Evolutionary conservation across 2,888 invertebrate species (phyloP).

Genomic region (Ryuthela nishihirai): DNA sequence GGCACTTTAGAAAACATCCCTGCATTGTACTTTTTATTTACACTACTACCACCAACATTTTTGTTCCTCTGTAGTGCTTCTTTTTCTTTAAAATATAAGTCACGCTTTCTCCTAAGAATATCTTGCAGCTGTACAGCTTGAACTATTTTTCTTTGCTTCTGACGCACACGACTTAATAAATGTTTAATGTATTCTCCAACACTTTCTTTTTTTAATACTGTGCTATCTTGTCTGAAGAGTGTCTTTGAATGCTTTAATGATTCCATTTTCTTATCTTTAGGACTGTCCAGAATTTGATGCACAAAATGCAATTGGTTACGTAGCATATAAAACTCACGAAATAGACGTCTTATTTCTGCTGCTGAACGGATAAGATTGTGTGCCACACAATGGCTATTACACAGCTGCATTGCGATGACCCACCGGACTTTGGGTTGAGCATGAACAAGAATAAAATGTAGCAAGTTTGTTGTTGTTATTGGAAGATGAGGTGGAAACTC

Average conservation of each 20-base stretch:
- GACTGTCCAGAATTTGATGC: constrained; percentile 11
- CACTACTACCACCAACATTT: no score
- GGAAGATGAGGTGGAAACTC: constrained; percentile 63
- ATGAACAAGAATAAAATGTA: constrained; percentile 63
- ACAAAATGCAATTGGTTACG: constrained; percentile 24
- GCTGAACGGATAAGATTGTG: constrained; percentile 28
- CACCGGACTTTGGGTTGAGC: constrained; percentile 35
- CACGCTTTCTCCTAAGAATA: constrained; percentile 13
- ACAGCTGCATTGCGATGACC: constrained; percentile 33
- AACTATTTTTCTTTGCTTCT: constrained; percentile 15
- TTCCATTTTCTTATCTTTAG: not conserved
- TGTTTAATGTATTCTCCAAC: constrained; percentile 14
- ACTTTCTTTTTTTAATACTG: constrained; percentile 10
- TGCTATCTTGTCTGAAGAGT: no score
- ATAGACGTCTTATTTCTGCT: constrained; percentile 13
- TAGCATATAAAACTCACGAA: constrained; percentile 12
- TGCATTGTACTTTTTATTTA: not conserved
- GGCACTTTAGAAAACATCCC: no score
- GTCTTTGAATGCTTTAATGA: not conserved
- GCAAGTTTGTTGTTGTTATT: constrained; percentile 63
- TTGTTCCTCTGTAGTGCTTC: not conserved
- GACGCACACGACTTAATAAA: constrained; percentile 11
- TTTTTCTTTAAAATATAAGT: constrained; percentile 4
- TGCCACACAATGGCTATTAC: constrained; percentile 32
- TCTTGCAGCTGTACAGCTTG: constrained; percentile 12